Base-by-base conservation (phyloP, 2,113 vertebrate genomes). In the Clupea harengus region DNA sequence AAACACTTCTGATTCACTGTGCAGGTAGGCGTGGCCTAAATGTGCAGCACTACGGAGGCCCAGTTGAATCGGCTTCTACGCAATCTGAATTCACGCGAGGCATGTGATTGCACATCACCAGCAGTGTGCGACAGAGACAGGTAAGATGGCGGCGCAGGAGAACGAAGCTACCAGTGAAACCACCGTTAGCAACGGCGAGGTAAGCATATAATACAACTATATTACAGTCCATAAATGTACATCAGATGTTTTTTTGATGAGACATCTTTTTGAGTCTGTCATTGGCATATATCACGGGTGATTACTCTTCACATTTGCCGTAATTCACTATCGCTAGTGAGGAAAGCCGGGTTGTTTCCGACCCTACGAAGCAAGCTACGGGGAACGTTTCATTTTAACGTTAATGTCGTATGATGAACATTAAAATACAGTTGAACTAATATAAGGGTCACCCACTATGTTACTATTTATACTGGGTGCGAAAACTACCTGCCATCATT, bases 81-180 rank as follows among this genome's bases (percentile, higher is more conserved):
- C 67, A 75, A 10, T 75, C 28, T 75, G 1, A 39, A 39, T 39
- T 39, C 82, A 18, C 95, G 95, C 94, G 94, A 94, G 84, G 88
- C 0, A 39, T 83, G 88, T 44, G 44, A 85, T 89, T 92, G 91
- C 82, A 86, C 72, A 80, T 82, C 89, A 86, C 82, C 85, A 90
- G 89, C 89, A 89, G 91, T 90, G 93, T 91, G 93, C 86, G 93
- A 94, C 85, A 93, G 93, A 94, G 94, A 94, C 92, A 89, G 92
- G 92, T 92, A 93, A 96, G 95, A 96, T 96, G 95, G 95, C 95
- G 95, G 93, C 94, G 91, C 94, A 94, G 95, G 95, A 93, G 93
- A 93, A 89, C 84, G 91, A 93, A 89, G 92, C 90, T 81, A 52
- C 92, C 46, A 87, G 86, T 89, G 92, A 93, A 89, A 88, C 89